Percentiles rank a stretch among this genome's conserved stretches.
Evolutionary conservation across 2,797 vertebrate species (phyloP).

Genomic region (Manis javanica): DNA sequence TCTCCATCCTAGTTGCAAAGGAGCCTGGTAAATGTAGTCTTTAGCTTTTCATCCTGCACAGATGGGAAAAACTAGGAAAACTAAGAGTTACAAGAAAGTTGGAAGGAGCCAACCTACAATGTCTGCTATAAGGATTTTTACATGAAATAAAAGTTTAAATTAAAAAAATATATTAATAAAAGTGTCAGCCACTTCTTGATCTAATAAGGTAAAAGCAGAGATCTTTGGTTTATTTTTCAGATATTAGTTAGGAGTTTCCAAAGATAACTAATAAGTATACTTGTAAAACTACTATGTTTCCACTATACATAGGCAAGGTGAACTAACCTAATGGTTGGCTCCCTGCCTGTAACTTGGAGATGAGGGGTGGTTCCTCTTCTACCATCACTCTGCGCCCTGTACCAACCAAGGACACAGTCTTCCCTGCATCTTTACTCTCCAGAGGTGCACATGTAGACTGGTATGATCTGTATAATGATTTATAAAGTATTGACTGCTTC

Average conservation of each 20-base stretch:
- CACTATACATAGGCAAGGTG: background rate
- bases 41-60: background rate
- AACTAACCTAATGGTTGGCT: background rate
- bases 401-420: background rate
- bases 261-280: background rate
- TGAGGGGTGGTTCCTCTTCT: background rate
- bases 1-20: conserved; percentile 1
- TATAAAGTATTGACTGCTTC: background rate
- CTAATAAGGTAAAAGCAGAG: background rate
- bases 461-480: background rate
- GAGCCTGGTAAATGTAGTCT: background rate
- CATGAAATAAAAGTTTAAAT: background rate
- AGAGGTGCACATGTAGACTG: background rate
- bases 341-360: background rate
- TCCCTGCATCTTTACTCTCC: background rate
- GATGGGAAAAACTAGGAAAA: background rate
- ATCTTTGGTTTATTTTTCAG: conserved; percentile 50
- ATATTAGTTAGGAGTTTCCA: conserved; percentile 68
- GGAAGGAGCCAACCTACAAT: background rate
- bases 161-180: no score
- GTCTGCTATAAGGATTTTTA: background rate
- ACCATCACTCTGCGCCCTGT: background rate
- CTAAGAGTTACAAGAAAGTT: background rate
- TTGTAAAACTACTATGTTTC: background rate
- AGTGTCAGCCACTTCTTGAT: background rate